Percentiles rank a stretch among this genome's conserved stretches.
These are phyloP conservation scores for Micropoecilia bifurca DNA, from an alignment of 2,797 vertebrate genomes.

Conservation along the genomic window DNA sequence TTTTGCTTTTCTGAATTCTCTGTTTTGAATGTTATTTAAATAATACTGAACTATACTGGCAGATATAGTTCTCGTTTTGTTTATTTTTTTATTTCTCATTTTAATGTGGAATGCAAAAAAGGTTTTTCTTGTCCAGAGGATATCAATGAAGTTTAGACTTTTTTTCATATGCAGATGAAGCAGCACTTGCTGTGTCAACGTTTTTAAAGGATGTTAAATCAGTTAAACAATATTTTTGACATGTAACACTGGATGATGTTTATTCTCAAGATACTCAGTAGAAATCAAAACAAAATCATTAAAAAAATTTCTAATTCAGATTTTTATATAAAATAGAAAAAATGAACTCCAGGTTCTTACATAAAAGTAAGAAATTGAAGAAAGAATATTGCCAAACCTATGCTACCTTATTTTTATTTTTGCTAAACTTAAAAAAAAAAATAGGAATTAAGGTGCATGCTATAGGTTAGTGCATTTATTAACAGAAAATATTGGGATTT, in stretches of 20 bases:
- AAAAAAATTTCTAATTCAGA: too few relatives aligned
- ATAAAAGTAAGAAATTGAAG: neutral
- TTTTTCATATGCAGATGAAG: neutral
- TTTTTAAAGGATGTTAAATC: too few relatives aligned
- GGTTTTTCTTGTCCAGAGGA: neutral
- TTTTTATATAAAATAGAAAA: too few relatives aligned
- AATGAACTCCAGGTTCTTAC: neutral
- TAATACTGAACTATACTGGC: neutral
- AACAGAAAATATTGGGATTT: too few relatives aligned
- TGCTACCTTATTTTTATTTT: too few relatives aligned
- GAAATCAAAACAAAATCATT: too few relatives aligned
- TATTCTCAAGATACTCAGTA: neutral
- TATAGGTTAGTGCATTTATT: too few relatives aligned
- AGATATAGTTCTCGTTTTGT: neutral
- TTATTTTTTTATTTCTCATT: neutral
- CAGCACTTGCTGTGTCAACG: too few relatives aligned
- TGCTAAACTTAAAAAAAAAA: too few relatives aligned
- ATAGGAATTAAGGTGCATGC: too few relatives aligned
- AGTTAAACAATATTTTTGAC: too few relatives aligned
- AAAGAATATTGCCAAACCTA: too few relatives aligned
- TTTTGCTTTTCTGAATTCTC: neutral
- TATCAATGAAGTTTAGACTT: neutral
- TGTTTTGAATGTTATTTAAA: neutral
- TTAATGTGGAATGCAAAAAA: neutral
- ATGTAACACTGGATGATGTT: neutral